Evolutionary conservation across 2,113 vertebrate species (phyloP), one percentile per base, ranked within the genome.

Genomic region (Donacobius atricapilla): DNA sequence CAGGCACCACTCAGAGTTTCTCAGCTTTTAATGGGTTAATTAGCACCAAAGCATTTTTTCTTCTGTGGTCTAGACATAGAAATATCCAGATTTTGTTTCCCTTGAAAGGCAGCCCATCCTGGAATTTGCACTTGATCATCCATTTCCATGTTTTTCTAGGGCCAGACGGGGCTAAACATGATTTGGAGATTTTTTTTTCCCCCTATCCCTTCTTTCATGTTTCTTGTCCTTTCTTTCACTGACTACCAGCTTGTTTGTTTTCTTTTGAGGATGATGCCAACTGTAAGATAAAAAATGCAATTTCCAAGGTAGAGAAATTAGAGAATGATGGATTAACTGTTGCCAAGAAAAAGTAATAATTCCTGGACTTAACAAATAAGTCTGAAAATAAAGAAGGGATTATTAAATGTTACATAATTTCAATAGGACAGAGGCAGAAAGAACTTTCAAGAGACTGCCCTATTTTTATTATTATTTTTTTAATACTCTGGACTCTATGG

Each of bases 1-100:
- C 31, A 78, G 91, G 73, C 87, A 82, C 84, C 78, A 94, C 33
- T 68, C 78, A 44, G 70, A 50, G 63, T 89, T 95, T 85, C 92
- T 97, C 96, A 97, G 95, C 53, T 96, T 97, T 96, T 95, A 96
- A 94, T 97, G 97, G 98, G 97, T 97, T 98, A 98, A 98, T 98
- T 98, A 98, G 96, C 95, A 96, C 94, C 89, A 97, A 97, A 98
- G 89, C 95, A 98, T 98, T 98, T 97, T 98, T 98, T 97, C 95
- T 96, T 97, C 98, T 98, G 97, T 98, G 98, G 98, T 98, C 98
- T 98, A 98, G 98, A 98, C 98, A 98, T 93, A 98, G 97, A 98
- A 98, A 98, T 97, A 98, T 98, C 97, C 98, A 98, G 97, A 98
- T 98, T 98, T 93, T 98, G 97, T 98, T 98, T 98, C 97, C 97